Base-by-base conservation (phyloP, 2,797 vertebrate genomes). In the Nannoperca obscura region DNA sequence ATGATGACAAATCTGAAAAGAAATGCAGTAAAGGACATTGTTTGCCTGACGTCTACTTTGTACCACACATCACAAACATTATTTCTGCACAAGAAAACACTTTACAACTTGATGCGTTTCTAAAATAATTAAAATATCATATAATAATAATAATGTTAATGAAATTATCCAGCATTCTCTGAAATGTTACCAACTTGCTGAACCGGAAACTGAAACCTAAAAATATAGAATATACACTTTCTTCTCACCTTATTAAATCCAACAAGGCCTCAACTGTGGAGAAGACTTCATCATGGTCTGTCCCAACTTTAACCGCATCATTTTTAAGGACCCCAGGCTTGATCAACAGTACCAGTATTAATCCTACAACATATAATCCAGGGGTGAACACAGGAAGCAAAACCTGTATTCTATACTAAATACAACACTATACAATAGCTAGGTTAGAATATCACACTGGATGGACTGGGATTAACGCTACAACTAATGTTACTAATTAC, bases 291-390 rank as follows among this genome's bases (percentile, higher is more conserved):
- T 68, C 64, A 13, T 55, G 19, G 3, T n/a, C 1, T 8, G 2
- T 27, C 1, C 0, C n/a, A n/a, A 20, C 2, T 34, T n/a, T 9
- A 34, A 6, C 19, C 14, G 7, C 24, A 42, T 3, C 24, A 42
- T 3, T 44, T 5, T 11, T 4, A 12, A 12, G 1, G 9, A 32
- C 3, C 42, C 74, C 66, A 0, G 66, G 66, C n/a, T 70, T 49
- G 12, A 70, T 5, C 50, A 36, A 0, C 47, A 61, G 1, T 2
- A 63, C 57, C 42, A 77, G 4, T 1, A 32, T 7, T 24, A 70
- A 13, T 32, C 66, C 74, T 77, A 10, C 50, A 70, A 52, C 10
- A 22, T n/a, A 63, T 15, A n/a, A 49, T 30, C 44, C 53, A 42
- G 7, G 7, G 3, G 17, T 40, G 20, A 42, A n/a, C 19, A 53